These are phyloP conservation scores for Lagorchestes hirsutus DNA, from an alignment of 2,797 vertebrate species.

Conservation along the genomic window DNA sequence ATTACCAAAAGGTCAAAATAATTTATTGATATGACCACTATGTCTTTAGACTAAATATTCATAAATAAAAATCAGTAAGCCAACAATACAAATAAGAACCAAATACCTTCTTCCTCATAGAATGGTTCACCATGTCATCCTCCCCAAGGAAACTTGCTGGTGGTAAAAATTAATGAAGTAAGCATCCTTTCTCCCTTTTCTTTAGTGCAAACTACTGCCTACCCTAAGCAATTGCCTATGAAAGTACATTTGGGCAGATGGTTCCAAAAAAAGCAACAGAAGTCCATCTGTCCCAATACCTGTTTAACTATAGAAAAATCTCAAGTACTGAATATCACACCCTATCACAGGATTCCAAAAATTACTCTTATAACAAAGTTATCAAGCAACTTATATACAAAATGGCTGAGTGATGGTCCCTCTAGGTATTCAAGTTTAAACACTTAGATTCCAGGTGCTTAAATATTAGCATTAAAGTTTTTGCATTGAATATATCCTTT, in stretches of 20 bases:
- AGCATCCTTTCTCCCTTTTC: background rate
- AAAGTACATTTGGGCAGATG: background rate
- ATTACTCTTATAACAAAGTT: background rate
- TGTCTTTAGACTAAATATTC: background rate
- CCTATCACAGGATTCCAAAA: background rate
- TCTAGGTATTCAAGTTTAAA: conserved; percentile 16
- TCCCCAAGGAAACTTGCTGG: background rate
- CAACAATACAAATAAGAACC: background rate
- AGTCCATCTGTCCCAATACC: background rate
- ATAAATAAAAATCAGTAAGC: background rate
- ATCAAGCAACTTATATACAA: conserved; percentile 26
- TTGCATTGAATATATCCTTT: conserved; percentile 39
- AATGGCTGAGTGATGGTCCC: conserved; percentile 10
- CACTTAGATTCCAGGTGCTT: conserved; percentile 9
- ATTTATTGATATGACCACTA: background rate
- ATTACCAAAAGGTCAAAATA: background rate
- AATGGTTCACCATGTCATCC: background rate
- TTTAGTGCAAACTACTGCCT: background rate
- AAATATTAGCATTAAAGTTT: conserved; percentile 44
- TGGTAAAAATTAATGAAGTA: background rate
- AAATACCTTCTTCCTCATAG: background rate
- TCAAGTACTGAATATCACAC: background rate
- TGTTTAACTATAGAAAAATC: background rate
- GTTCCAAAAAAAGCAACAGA: background rate
- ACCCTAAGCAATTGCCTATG: background rate